phyloP scores from a whole-genome alignment of 2,797 vertebrate species.

The Gymnoscopelus braueri region DNA sequence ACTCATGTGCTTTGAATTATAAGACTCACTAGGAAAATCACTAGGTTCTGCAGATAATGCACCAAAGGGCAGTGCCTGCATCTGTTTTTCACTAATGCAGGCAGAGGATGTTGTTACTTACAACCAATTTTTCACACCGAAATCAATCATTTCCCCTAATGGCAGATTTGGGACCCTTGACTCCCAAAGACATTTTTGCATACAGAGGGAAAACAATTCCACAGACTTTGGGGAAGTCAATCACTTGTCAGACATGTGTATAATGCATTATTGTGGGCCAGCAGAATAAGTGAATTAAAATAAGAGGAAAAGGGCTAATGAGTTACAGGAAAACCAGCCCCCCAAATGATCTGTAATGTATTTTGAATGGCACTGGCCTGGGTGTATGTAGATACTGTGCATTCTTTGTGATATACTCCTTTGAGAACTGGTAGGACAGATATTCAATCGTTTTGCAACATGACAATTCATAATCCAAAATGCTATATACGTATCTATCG shows the following conservation, averaged over 20 bases:
- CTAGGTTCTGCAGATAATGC: constrained; percentile 82
- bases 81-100: constrained; percentile 85
- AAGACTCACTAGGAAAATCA: constrained; percentile 73
- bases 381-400: not conserved
- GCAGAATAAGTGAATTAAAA: constrained; percentile 36
- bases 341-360: constrained; percentile 43
- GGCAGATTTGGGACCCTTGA: constrained; percentile 68
- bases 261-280: constrained; percentile 40
- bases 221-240: constrained; percentile 53
- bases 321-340: constrained; percentile 35
- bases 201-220: constrained; percentile 42
- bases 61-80: constrained; percentile 79
- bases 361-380: constrained; percentile 17
- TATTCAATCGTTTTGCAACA: not conserved
- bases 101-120: constrained; percentile 88
- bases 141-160: constrained; percentile 82
- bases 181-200: constrained; percentile 58
- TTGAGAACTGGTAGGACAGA: not conserved
- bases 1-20: constrained; percentile 86
- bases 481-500: no score
- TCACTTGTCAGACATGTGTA: constrained; percentile 56
- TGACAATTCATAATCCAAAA: not conserved
- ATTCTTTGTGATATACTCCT: not conserved
- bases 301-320: constrained; percentile 10
- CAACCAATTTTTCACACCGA: constrained; percentile 84